A percentile compares a stretch with the other conserved stretches of the same genome.
These are phyloP conservation scores for Chaetops frenatus DNA, from an alignment of 2,113 vertebrate genomes.

Conservation along the genomic window DNA sequence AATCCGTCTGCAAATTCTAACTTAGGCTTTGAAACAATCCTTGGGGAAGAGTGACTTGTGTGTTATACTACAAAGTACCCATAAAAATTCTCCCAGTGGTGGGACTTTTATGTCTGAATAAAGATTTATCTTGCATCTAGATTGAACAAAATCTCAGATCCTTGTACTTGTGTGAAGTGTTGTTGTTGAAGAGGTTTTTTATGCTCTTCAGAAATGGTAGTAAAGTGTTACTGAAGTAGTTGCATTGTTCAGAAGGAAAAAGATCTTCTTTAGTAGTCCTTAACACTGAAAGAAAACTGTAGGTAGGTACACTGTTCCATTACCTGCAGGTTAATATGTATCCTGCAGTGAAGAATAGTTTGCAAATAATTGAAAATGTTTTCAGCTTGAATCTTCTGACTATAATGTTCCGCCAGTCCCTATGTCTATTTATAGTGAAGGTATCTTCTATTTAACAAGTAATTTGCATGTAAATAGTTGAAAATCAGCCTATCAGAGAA, in stretches of 20 bases:
- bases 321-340: not conserved
- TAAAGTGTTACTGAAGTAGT: not conserved
- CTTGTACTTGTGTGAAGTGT: not conserved
- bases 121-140: not conserved
- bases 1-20: slow-evolving; percentile 12
- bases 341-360: not conserved
- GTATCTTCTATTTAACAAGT: not conserved
- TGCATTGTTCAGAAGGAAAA: not conserved
- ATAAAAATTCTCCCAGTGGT: not conserved
- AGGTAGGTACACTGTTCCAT: not conserved
- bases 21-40: not conserved
- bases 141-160: not conserved
- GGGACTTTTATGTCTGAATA: not conserved
- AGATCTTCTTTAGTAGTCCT: not conserved
- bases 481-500: not conserved
- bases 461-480: not conserved
- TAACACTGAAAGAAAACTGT: not conserved
- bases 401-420: not conserved
- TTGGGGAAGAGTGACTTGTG: not conserved
- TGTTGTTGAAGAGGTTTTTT: not conserved
- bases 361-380: not conserved
- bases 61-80: not conserved
- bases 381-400: not conserved
- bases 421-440: not conserved
- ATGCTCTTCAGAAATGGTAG: not conserved